Conservation (phyloP, 1,140 invertebrate species). For the Drosophila bocqueti region DNA sequence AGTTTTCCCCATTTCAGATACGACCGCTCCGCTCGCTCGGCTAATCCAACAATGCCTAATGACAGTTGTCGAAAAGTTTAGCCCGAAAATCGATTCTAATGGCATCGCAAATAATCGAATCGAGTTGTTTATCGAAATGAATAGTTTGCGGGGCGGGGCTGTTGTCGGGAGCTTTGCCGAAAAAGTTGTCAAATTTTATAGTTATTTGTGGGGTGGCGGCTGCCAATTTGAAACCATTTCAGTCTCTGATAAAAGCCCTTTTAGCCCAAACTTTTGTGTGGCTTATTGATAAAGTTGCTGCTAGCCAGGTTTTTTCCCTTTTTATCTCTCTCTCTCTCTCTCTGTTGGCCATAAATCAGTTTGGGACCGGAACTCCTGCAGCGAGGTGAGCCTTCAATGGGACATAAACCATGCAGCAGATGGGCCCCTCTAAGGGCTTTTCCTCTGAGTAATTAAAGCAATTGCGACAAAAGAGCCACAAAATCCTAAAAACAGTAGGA, state of each 20-base stretch:
- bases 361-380: slow-evolving; percentile 29
- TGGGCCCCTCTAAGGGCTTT: slow-evolving; percentile 51
- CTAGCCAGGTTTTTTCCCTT: neutral
- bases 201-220: slow-evolving; percentile 52
- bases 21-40: slow-evolving; percentile 5
- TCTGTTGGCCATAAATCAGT: slow-evolving; percentile 51
- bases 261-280: slow-evolving; percentile 38
- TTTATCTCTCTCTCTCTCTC: neutral
- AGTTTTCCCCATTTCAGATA: slow-evolving; percentile 49
- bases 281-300: slow-evolving; percentile 72
- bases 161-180: neutral
- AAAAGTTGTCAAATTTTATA: slow-evolving; percentile 76
- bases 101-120: slow-evolving; percentile 78
- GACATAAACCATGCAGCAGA: slow-evolving; percentile 69
- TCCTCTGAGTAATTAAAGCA: slow-evolving; percentile 70
- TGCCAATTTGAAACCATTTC: slow-evolving; percentile 42
- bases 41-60: slow-evolving; percentile 76
- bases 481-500: slow-evolving; percentile 39
- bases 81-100: slow-evolving; percentile 78
- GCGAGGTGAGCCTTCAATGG: slow-evolving; percentile 22
- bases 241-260: slow-evolving; percentile 31
- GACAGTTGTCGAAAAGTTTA: slow-evolving; percentile 78
- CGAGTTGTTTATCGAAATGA: slow-evolving; percentile 69
- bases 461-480: slow-evolving; percentile 65
- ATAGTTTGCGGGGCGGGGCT: slow-evolving; percentile 20